Conservation (phyloP, 2,797 vertebrate species). For the Galagoides demidoff region DNA sequence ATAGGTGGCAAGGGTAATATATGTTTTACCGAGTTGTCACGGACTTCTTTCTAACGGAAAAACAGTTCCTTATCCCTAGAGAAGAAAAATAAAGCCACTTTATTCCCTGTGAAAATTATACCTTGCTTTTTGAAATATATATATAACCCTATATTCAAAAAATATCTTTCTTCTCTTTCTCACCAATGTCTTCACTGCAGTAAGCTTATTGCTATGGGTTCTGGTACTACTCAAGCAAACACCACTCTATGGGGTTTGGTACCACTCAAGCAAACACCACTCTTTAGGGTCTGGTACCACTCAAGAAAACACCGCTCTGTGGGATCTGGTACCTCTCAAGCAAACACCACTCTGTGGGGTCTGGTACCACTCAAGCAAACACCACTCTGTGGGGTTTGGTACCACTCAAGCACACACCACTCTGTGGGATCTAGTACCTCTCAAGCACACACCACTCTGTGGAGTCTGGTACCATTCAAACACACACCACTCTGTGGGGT, state of each 20-base stretch:
- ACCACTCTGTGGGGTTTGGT: too few species aligned
- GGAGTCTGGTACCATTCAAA: too few species aligned
- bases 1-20: background rate
- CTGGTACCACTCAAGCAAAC: too few species aligned
- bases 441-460: too few species aligned
- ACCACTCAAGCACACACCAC: too few species aligned
- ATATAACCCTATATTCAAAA: background rate
- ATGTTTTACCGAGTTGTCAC: background rate
- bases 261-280: background rate
- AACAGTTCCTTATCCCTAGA: background rate
- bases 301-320: too few species aligned
- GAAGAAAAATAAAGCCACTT: background rate
- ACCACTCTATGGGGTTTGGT: background rate
- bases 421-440: too few species aligned
- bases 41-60: background rate
- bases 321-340: too few species aligned
- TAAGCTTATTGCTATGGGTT: background rate
- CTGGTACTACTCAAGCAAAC: background rate
- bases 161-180: background rate
- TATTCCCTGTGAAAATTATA: background rate
- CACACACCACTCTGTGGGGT: too few species aligned
- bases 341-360: too few species aligned
- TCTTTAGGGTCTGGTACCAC: background rate
- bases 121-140: background rate
- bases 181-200: background rate